Percentiles rank a stretch among this genome's conserved stretches.
Evolutionary conservation across 1,140 invertebrate species (phyloP).

Genomic region (Neodiprion virginianus): DNA sequence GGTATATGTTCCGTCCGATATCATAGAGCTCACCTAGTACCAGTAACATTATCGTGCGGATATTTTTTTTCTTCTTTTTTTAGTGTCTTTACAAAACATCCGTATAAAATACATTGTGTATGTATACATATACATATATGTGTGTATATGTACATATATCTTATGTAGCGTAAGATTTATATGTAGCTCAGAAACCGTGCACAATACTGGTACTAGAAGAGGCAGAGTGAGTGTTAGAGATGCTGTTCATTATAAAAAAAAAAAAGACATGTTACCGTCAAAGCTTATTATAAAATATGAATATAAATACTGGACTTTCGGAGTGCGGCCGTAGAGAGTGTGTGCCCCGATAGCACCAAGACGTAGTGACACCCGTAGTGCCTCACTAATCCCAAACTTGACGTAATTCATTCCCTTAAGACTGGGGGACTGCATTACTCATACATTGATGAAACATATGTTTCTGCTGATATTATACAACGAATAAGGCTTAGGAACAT

Average conservation of each 20-base stretch:
- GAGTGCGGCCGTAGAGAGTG: conserved; percentile 28
- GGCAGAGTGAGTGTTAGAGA: conserved; percentile 29
- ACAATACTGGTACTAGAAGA: conserved; percentile 27
- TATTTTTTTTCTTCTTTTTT: not conserved
- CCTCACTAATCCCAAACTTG: conserved; percentile 15
- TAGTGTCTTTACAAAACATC: not conserved
- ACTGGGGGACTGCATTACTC: conserved; percentile 6
- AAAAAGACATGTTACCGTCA: conserved; percentile 5
- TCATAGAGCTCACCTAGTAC: conserved; percentile 4
- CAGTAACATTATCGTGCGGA: not conserved
- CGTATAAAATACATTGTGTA: not conserved
- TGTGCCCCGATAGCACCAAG: conserved; percentile 27
- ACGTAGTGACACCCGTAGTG: conserved; percentile 31
- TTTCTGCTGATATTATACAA: conserved; percentile 1
- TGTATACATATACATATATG: conserved; percentile 21
- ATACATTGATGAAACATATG: not conserved
- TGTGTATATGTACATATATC: not conserved
- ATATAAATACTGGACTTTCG: conserved; percentile 25
- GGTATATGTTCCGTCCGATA: conserved; percentile 25
- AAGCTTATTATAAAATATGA: conserved; percentile 4
- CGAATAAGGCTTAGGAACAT: not conserved
- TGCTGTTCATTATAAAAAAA: conserved; percentile 23
- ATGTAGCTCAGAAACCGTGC: not conserved
- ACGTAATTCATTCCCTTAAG: not conserved
- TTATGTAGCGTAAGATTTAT: not conserved